Evolutionary conservation across 2,888 invertebrate species (phyloP).

Genomic region (Zaprionus obscuricornis): DNA sequence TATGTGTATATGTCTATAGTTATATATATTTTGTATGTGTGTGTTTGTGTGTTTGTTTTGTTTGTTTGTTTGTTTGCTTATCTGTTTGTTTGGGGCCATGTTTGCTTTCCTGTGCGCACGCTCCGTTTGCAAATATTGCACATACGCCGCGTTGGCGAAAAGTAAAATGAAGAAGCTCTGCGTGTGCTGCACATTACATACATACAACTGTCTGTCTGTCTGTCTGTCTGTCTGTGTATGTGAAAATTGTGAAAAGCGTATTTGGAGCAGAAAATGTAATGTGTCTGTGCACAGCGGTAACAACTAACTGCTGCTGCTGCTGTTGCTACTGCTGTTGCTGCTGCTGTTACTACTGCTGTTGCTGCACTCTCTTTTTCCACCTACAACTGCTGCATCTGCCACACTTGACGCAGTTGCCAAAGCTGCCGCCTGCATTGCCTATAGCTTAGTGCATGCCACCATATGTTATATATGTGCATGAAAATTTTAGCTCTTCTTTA

Average conservation of each 20-base stretch:
- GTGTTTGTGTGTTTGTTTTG: slow-evolving; percentile 32
- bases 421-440: too few relatives aligned
- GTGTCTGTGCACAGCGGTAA: slow-evolving; percentile 42
- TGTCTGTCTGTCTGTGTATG: slow-evolving; percentile 33
- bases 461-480: slow-evolving; percentile 43
- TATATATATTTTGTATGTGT: background rate
- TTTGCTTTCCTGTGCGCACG: slow-evolving; percentile 44
- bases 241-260: slow-evolving; percentile 75
- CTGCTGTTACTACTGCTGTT: too few relatives aligned
- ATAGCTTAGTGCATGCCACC: too few relatives aligned
- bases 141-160: slow-evolving; percentile 65
- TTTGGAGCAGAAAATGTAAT: slow-evolving; percentile 75
- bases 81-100: slow-evolving; percentile 42
- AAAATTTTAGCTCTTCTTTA: slow-evolving; percentile 28
- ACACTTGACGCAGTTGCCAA: background rate
- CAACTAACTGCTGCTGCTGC: slow-evolving; percentile 3
- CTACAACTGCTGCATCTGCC: background rate
- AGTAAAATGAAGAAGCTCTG: slow-evolving; percentile 64
- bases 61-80: slow-evolving; percentile 36
- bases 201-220: background rate
- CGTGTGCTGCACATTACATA: slow-evolving; percentile 32
- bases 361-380: slow-evolving; percentile 4
- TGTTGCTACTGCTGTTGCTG: too few relatives aligned
- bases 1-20: slow-evolving; percentile 2
- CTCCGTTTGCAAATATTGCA: slow-evolving; percentile 66